Conservation (phyloP, 2,113 vertebrate genomes). For the Corynorhinus townsendii region DNA sequence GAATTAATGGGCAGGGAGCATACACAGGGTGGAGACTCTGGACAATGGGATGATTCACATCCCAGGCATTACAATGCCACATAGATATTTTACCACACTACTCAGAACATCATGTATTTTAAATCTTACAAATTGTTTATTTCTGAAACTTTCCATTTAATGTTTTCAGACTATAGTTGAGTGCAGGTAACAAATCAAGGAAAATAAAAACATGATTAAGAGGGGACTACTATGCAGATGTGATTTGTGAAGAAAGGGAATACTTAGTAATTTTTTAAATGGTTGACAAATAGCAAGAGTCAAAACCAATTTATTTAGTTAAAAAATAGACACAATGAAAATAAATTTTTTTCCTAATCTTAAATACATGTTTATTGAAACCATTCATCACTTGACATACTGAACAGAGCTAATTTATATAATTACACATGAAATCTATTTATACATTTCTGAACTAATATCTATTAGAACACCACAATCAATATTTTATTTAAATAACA, state of each 20-base stretch:
- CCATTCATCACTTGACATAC: background rate
- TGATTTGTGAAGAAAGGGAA: background rate
- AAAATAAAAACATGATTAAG: background rate
- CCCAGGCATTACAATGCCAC: too few relatives aligned
- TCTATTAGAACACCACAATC: background rate
- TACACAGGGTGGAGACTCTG: background rate
- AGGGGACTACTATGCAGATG: background rate
- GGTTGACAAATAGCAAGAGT: background rate
- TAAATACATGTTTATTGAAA: background rate
- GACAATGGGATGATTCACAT: too few relatives aligned
- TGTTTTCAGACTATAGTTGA: background rate
- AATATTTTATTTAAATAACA: background rate
- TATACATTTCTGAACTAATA: constrained; percentile 30
- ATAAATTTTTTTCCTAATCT: background rate
- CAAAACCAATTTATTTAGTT: background rate
- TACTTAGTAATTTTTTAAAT: background rate
- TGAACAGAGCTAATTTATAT: background rate
- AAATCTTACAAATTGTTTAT: background rate
- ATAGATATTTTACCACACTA: background rate
- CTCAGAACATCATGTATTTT: background rate
- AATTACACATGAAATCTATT: background rate
- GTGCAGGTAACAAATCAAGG: background rate
- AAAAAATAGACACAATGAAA: background rate
- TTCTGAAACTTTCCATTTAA: background rate
- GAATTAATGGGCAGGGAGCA: background rate